Evolutionary conservation across 2,113 vertebrate species (phyloP), one percentile per base, ranked within the genome.

Genomic region (Herpetotheres cachinnans): DNA sequence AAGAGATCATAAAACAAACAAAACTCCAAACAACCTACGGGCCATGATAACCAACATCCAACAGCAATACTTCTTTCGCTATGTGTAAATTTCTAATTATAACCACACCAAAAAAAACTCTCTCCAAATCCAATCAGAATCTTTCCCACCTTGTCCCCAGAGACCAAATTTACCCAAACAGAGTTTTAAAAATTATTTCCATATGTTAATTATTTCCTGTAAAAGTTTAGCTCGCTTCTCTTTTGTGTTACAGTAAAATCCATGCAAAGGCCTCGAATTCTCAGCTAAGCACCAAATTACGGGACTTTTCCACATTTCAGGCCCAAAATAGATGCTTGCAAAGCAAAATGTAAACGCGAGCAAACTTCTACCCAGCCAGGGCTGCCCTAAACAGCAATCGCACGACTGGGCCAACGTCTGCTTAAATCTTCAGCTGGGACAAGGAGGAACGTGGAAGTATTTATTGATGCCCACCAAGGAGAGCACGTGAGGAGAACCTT

Each of bases 11-110:
- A 96, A 95, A 94, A 8, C 66, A 97, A 91, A 97, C 55, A 95
- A 24, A 89, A 73, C 52, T 93, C 83, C 95, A 56, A 82, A 84
- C 55, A 95, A 93, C 44, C 40, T n/a, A 70, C 3, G 0, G 62
- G 79, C 94, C 73, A 29, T 4, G 82, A 87, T 82, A 93, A 52
- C 81, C 86, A 85, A 18, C 54, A 79, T 72, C 70, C 77, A 89
- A 61, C 77, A 85, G 89, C 73, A 79, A 55, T 16, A 38, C 62
- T 91, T 42, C 86, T 95, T 78, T 20, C 3, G 7, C 89, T 91
- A 52, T 61, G 89, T 87, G 77, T 52, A 87, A 91, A 97, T 86
- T 82, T 79, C 96, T 95, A 96, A 95, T 95, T 93, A 95, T 92
- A 96, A 94, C 77, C 46, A 69, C 63, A 59, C 16, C 13, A 10